Conservation (phyloP, 2,113 vertebrate species). For the Podilymbus podiceps region DNA sequence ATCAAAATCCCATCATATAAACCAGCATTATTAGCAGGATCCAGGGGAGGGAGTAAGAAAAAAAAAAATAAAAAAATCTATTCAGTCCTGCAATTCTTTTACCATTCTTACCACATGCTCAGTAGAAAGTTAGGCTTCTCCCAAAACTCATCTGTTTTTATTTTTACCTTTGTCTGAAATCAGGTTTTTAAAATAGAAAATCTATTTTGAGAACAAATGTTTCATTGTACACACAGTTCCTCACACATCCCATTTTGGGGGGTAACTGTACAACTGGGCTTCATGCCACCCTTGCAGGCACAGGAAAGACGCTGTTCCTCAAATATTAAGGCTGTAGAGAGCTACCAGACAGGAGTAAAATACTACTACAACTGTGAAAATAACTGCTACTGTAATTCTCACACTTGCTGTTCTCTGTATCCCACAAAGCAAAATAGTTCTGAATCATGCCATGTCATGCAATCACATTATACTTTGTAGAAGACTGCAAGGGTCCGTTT, state of each 20-base stretch:
- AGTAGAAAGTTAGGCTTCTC: neutral
- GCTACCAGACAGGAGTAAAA: neutral
- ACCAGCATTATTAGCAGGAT: neutral
- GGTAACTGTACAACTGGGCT: neutral
- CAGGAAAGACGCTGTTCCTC: neutral
- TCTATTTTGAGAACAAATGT: neutral
- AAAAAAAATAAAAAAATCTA: too few relatives aligned
- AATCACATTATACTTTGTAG: neutral
- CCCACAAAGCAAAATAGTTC: neutral
- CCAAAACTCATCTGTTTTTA: neutral
- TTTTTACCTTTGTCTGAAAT: neutral
- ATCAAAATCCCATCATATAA: neutral
- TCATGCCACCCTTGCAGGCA: neutral
- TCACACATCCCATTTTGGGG: neutral
- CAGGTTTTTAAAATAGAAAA: neutral
- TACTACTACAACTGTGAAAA: neutral
- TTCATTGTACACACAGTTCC: neutral
- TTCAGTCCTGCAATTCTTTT: neutral
- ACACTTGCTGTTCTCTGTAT: neutral
- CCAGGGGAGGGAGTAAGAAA: too few relatives aligned
- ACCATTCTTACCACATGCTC: neutral
- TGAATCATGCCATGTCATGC: neutral
- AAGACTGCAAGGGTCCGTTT: neutral
- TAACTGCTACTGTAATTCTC: neutral
- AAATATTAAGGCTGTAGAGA: neutral